A percentile compares a stretch with the other conserved stretches of the same genome.
phyloP scores from a whole-genome alignment of 2,113 vertebrate species.

The Ibidorhyncha struthersii region DNA sequence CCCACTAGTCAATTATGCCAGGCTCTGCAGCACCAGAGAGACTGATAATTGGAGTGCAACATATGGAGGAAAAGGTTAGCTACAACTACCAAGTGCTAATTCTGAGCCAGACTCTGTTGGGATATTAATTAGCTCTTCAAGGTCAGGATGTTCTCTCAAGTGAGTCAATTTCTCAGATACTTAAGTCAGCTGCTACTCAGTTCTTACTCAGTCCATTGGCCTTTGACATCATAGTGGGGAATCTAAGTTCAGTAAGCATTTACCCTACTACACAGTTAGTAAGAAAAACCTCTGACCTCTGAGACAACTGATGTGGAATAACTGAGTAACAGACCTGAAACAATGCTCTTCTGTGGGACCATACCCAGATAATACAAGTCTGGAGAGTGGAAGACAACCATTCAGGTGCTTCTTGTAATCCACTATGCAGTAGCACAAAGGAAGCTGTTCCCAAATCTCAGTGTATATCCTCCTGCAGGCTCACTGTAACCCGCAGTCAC shows the following conservation, averaged over 20 bases:
- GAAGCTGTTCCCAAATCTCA: not conserved
- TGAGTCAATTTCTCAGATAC: not conserved
- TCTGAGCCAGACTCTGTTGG: not conserved
- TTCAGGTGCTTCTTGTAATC: not conserved
- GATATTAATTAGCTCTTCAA: conserved; percentile 17
- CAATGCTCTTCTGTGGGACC: not conserved
- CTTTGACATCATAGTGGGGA: not conserved
- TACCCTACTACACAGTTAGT: not conserved
- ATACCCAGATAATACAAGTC: not conserved
- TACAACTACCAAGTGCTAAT: not conserved
- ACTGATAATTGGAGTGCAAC: conserved; percentile 5
- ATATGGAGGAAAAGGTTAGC: not conserved
- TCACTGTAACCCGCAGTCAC: not conserved
- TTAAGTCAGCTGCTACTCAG: not conserved
- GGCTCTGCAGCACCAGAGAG: not conserved
- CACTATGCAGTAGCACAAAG: fast-evolving
- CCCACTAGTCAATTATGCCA: not conserved
- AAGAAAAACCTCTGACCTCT: not conserved
- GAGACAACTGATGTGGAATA: not conserved
- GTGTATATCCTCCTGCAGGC: fast-evolving
- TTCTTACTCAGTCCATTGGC: not conserved
- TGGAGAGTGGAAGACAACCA: fast-evolving
- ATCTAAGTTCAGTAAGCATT: not conserved
- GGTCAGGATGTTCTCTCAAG: not conserved
- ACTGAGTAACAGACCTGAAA: not conserved